Evolutionary conservation across 2,888 invertebrate genomes (phyloP).

Genomic region (Ethmia dodecea): DNA sequence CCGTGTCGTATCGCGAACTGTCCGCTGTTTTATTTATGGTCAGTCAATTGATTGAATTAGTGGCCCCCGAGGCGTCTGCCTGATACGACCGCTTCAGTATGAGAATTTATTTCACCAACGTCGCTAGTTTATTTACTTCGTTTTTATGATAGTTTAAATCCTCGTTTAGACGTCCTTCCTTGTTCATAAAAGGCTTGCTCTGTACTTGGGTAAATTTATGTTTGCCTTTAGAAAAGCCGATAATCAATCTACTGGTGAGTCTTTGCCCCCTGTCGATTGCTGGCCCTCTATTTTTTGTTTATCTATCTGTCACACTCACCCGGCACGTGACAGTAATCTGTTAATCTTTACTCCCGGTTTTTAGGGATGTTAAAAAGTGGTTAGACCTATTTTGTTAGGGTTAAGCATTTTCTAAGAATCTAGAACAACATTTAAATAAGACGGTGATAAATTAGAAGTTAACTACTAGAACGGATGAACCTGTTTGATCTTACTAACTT

Average conservation of each 20-base stretch:
- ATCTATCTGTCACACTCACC: not conserved
- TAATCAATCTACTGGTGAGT: too few species aligned
- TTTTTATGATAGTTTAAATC: conserved; percentile 29
- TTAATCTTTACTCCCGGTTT: not conserved
- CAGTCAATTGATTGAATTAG: conserved; percentile 74
- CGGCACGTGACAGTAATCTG: conserved; percentile 8
- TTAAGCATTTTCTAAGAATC: too few species aligned
- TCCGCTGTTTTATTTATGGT: conserved; percentile 67
- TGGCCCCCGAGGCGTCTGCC: conserved; percentile 62
- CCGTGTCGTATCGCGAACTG: conserved; percentile 59
- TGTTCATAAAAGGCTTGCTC: too few species aligned
- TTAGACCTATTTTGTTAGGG: too few species aligned
- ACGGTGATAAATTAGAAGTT: too few species aligned
- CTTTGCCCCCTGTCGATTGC: too few species aligned
- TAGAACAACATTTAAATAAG: too few species aligned
- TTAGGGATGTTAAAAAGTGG: not conserved
- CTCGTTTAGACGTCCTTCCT: conserved; percentile 4
- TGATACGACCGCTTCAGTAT: conserved; percentile 51
- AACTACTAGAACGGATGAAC: too few species aligned
- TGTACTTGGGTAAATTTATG: too few species aligned
- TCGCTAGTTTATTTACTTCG: conserved; percentile 37
- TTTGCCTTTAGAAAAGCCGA: too few species aligned
- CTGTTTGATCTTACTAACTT: too few species aligned
- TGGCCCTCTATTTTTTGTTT: too few species aligned
- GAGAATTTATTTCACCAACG: conserved; percentile 55